Percentiles rank a stretch among this genome's conserved stretches.
phyloP scores from a whole-genome alignment of 2,888 invertebrate species.

The Nineta flava region DNA sequence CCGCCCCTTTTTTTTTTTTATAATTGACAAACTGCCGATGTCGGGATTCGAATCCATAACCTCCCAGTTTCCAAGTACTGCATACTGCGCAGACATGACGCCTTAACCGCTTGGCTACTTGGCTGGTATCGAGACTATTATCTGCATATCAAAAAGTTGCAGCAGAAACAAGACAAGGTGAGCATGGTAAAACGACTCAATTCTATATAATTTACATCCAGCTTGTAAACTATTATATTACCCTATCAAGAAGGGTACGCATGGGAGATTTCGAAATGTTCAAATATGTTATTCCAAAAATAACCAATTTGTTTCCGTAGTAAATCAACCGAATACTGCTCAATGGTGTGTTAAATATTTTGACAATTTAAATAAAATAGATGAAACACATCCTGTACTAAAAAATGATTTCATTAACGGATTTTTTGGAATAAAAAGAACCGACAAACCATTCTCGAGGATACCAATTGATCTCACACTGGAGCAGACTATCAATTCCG shows the following conservation, averaged over 20 bases:
- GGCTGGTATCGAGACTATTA: no score
- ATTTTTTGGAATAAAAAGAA: slow-evolving; percentile 16
- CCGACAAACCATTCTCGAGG: slow-evolving; percentile 15
- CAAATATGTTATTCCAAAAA: slow-evolving; percentile 16
- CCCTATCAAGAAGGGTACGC: slow-evolving; percentile 17
- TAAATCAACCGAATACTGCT: slow-evolving; percentile 19
- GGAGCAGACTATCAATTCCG: slow-evolving; percentile 18
- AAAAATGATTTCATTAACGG: slow-evolving; percentile 13
- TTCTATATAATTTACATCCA: slow-evolving; percentile 17
- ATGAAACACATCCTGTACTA: slow-evolving; percentile 15
- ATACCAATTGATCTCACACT: slow-evolving; percentile 16
- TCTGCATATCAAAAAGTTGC: slow-evolving; percentile 10
- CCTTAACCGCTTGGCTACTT: no score
- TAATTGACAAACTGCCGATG: no score
- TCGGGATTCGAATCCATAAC: no score
- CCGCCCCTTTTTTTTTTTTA: no score
- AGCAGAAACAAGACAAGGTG: slow-evolving; percentile 13
- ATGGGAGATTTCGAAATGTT: slow-evolving; percentile 18
- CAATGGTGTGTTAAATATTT: slow-evolving; percentile 15
- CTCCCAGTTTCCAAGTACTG: no score
- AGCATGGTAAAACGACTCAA: slow-evolving; percentile 19
- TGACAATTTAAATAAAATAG: slow-evolving; percentile 14
- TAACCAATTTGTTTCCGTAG: slow-evolving; percentile 17
- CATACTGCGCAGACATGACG: no score
- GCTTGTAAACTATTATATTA: slow-evolving; percentile 16